A percentile compares a stretch with the other conserved stretches of the same genome.
These are phyloP conservation scores for Sycophaga agraensis DNA, from an alignment of 1,140 invertebrate species.

Conservation along the genomic window DNA sequence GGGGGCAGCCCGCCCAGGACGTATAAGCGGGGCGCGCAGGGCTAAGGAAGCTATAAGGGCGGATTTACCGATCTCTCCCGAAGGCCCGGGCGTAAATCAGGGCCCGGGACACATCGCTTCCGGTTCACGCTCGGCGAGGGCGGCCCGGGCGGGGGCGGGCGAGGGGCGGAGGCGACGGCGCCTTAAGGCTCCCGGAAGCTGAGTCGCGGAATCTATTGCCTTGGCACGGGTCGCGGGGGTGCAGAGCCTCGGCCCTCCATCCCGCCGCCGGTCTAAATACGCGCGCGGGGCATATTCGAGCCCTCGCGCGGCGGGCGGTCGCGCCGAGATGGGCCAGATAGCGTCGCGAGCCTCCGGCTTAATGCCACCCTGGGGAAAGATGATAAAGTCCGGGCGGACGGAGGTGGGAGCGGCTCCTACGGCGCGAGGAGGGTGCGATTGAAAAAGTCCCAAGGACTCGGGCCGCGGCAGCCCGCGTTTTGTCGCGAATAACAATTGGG, in stretches of 20 bases:
- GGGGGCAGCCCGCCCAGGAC: no score
- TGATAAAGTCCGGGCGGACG: slow-evolving; percentile 7
- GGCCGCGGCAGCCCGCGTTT: no score
- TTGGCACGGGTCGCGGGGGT: slow-evolving; percentile 33
- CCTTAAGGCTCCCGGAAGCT: slow-evolving; percentile 40
- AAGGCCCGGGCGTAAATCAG: slow-evolving; percentile 47
- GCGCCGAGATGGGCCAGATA: slow-evolving; percentile 23
- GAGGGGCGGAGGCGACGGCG: background rate
- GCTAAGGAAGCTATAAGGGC: slow-evolving; percentile 36
- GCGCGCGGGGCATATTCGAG: background rate
- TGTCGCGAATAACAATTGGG: no score
- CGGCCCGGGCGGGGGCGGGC: background rate
- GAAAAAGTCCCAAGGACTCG: no score
- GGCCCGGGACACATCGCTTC: slow-evolving; percentile 49
- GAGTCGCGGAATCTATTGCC: slow-evolving; percentile 45
- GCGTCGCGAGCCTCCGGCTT: background rate
- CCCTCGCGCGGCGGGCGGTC: no score
- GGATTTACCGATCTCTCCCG: slow-evolving; percentile 44
- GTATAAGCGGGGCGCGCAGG: background rate
- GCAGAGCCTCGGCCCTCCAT: background rate
- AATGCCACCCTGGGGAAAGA: background rate
- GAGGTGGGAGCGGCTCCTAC: no score
- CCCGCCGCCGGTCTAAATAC: slow-evolving; percentile 20
- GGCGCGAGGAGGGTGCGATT: no score
- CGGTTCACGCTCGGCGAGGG: slow-evolving; percentile 35